phyloP scores from a whole-genome alignment of 2,888 invertebrate genomes.

The Fragum fragum region DNA sequence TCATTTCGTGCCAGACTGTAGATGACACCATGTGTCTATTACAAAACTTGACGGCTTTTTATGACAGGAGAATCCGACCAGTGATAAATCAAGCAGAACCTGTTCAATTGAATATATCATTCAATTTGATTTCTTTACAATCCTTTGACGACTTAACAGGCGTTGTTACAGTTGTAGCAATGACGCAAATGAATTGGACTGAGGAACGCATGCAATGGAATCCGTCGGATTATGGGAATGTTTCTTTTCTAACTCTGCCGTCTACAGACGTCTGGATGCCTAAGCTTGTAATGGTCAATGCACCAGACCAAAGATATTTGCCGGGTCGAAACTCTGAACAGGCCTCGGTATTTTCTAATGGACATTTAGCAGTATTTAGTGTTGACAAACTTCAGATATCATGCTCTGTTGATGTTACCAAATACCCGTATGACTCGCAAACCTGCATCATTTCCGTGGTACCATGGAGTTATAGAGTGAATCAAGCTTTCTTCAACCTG shows the following conservation, averaged over 20 bases:
- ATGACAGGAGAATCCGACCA: constrained; percentile 54
- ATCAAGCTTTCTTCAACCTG: background rate
- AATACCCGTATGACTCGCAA: constrained; percentile 21
- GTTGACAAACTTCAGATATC: constrained; percentile 4
- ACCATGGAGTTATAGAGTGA: background rate
- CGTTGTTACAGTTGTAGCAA: constrained; percentile 52
- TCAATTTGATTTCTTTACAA: constrained; percentile 46
- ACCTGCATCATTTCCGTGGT: constrained; percentile 5
- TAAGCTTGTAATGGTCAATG: constrained; percentile 44
- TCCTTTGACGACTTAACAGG: constrained; percentile 60
- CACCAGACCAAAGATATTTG: background rate
- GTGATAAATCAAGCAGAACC: constrained; percentile 21
- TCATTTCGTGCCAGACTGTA: background rate
- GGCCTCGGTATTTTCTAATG: background rate
- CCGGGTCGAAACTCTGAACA: background rate
- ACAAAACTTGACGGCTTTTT: background rate
- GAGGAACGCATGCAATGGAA: constrained; percentile 59
- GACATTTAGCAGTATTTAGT: background rate
- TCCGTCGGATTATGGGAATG: constrained; percentile 25
- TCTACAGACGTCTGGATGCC: constrained; percentile 58
- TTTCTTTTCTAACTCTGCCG: constrained; percentile 25
- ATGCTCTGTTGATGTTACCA: constrained; percentile 11
- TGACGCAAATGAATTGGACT: constrained; percentile 49
- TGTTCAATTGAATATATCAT: constrained; percentile 37
- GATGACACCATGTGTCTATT: background rate